These are phyloP conservation scores for Tragulus kanchil DNA, from an alignment of 2,113 vertebrate genomes.

Conservation along the genomic window DNA sequence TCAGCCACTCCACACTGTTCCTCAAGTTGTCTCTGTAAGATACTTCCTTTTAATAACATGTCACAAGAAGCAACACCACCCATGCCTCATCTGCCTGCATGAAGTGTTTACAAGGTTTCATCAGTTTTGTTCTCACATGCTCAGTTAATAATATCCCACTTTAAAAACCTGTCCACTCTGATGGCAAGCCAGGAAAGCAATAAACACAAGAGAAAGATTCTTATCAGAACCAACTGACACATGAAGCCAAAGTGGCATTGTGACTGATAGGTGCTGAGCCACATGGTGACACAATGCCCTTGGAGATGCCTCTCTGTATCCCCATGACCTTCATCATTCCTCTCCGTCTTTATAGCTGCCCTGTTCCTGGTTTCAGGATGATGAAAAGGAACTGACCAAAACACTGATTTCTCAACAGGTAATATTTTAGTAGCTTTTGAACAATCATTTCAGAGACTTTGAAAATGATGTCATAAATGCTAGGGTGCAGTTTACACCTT, in stretches of 20 bases:
- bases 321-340: not conserved
- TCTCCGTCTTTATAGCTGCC: not conserved
- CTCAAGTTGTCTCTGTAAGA: not conserved
- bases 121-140: not conserved
- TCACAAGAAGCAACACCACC: too few species aligned
- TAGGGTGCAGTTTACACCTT: not conserved
- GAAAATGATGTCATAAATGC: conserved; percentile 22
- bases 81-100: not conserved
- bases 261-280: not conserved
- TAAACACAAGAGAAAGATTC: not conserved
- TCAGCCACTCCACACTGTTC: not conserved
- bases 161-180: not conserved
- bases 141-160: not conserved
- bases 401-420: conserved; percentile 1
- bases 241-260: not conserved
- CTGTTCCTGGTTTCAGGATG: not conserved
- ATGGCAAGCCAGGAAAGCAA: not conserved
- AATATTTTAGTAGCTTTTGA: conserved; percentile 24
- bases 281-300: not conserved
- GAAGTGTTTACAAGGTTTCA: not conserved
- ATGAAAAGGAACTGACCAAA: conserved; percentile 2
- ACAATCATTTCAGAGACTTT: not conserved
- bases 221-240: not conserved
- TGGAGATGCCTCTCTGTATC: not conserved
- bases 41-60: not conserved